Percentiles rank a stretch among this genome's conserved stretches.
These are phyloP conservation scores for Lottia gigantea DNA, from an alignment of 2,888 invertebrate genomes.

Conservation along the genomic window DNA sequence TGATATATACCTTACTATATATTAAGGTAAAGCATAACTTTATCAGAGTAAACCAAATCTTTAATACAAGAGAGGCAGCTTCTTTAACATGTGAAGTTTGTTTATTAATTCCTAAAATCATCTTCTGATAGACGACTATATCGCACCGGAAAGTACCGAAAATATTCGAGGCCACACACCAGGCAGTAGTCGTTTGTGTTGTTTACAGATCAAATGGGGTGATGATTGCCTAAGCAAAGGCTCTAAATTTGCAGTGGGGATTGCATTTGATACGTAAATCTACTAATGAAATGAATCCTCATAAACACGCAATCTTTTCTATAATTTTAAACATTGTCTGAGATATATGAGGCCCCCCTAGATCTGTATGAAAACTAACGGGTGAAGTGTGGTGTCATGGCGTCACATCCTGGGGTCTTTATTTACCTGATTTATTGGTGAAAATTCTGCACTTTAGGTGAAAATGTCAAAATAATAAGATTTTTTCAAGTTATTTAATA, in stretches of 20 bases:
- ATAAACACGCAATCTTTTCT: conserved; percentile 16
- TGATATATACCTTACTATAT: too few relatives aligned
- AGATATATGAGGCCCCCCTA: conserved; percentile 3
- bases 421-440: neutral
- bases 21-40: conserved; percentile 13
- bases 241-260: conserved; percentile 13
- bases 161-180: conserved; percentile 20
- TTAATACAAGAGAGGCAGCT: conserved; percentile 7
- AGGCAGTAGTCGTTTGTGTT: neutral
- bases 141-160: conserved; percentile 18
- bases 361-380: neutral
- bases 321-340: neutral
- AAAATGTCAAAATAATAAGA: neutral
- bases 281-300: conserved; percentile 12
- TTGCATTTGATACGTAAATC: conserved; percentile 15
- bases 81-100: conserved; percentile 17
- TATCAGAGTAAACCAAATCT: conserved; percentile 16
- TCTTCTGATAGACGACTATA: conserved; percentile 1
- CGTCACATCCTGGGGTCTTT: conserved; percentile 1
- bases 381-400: neutral
- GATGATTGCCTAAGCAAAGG: neutral
- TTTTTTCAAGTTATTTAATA: neutral
- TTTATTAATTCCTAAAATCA: neutral
- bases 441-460: conserved; percentile 9
- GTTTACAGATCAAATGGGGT: conserved; percentile 6